Percentiles rank a stretch among this genome's conserved stretches.
phyloP scores from a whole-genome alignment of 2,113 vertebrate species.

The Crotalus helleri region DNA sequence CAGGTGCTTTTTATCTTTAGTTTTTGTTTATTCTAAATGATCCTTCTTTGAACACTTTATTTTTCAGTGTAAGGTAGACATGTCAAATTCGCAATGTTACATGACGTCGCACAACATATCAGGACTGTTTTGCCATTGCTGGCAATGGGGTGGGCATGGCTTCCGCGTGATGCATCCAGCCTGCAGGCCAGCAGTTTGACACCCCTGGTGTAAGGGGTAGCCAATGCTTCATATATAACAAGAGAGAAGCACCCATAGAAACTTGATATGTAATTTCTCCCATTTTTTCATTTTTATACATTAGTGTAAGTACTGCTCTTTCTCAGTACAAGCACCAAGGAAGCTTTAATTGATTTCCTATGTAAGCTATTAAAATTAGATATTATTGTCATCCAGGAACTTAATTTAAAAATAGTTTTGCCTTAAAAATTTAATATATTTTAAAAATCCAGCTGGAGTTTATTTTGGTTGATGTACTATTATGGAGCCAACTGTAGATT shows the following conservation, averaged over 20 bases:
- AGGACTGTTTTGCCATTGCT: too few species aligned
- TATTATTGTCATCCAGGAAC: not conserved
- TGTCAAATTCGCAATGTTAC: too few species aligned
- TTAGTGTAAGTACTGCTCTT: not conserved
- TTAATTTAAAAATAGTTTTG: not conserved
- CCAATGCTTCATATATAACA: not conserved
- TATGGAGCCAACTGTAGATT: not conserved
- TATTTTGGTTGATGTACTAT: not conserved
- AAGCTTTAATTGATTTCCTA: not conserved
- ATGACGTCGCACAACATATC: too few species aligned
- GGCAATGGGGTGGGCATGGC: too few species aligned
- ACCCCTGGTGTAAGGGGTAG: not conserved
- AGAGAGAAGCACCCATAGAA: not conserved
- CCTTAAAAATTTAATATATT: not conserved
- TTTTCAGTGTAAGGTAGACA: not conserved
- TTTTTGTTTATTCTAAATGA: slow-evolving; percentile 19
- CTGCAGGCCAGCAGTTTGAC: too few species aligned
- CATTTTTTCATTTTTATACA: not conserved
- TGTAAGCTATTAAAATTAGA: not conserved
- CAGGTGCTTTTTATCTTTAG: not conserved
- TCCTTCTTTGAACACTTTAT: not conserved
- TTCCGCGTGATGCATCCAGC: too few species aligned
- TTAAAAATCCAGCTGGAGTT: not conserved
- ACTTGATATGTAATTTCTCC: not conserved
- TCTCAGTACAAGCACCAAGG: not conserved